These are phyloP conservation scores for Eristalinus aeneus DNA, from an alignment of 2,888 invertebrate genomes.

Conservation along the genomic window DNA sequence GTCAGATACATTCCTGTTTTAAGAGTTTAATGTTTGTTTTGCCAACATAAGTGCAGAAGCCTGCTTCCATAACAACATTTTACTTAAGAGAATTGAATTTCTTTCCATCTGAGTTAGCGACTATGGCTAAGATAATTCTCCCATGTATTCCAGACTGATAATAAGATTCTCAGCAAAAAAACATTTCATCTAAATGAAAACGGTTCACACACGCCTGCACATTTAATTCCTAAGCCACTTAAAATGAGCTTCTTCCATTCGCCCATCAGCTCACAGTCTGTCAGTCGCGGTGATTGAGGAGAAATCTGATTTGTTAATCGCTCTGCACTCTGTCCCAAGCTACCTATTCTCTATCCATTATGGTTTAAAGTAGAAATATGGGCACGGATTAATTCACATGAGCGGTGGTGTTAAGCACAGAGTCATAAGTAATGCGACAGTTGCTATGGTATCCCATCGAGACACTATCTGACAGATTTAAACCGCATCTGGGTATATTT, in stretches of 20 bases:
- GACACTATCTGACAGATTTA: neutral
- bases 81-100: too few species aligned
- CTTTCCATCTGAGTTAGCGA: too few species aligned
- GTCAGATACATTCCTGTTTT: too few species aligned
- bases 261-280: neutral
- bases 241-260: neutral
- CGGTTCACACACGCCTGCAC: neutral
- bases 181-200: neutral
- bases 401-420: neutral
- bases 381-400: neutral
- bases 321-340: too few species aligned
- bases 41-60: too few species aligned
- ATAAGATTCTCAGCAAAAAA: too few species aligned
- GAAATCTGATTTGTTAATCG: neutral
- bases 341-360: neutral
- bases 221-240: neutral
- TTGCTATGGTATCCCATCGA: neutral
- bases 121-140: too few species aligned
- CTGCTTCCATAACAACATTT: too few species aligned
- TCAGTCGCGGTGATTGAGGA: neutral
- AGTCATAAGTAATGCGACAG: neutral
- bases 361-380: neutral
- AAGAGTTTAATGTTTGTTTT: too few species aligned
- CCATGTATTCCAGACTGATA: too few species aligned
- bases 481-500: constrained; percentile 4